Conservation (phyloP, 2,888 invertebrate genomes). For the Leptodirus hochenwartii region DNA sequence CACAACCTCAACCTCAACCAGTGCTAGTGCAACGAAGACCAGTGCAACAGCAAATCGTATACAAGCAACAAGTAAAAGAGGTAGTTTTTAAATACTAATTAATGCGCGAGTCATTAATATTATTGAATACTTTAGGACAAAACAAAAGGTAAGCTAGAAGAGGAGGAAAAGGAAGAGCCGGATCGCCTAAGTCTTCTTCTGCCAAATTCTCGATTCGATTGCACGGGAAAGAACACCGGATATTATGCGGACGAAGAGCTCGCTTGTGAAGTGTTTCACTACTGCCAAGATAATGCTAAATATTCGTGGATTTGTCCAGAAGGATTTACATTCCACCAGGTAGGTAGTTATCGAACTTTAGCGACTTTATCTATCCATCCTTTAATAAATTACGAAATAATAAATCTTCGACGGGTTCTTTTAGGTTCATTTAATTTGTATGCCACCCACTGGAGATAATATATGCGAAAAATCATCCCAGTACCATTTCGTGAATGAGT, state of each 20-base stretch:
- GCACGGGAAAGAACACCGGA: conserved; percentile 62
- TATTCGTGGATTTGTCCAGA: conserved; percentile 91
- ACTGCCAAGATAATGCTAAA: conserved; percentile 75
- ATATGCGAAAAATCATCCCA: conserved; percentile 78
- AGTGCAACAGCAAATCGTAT: conserved; percentile 11
- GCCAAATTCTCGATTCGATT: conserved; percentile 70
- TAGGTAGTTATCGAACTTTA: conserved; percentile 20
- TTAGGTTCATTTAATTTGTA: conserved; percentile 81
- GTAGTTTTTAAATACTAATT: neutral
- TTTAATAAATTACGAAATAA: neutral
- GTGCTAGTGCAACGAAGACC: conserved; percentile 10
- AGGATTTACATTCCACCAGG: conserved; percentile 76
- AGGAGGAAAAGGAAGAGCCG: conserved; percentile 68
- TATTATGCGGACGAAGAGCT: conserved; percentile 84
- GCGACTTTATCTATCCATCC: neutral
- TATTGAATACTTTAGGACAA: conserved; percentile 20
- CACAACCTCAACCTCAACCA: conserved; percentile 6
- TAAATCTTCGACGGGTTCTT: conserved; percentile 12
- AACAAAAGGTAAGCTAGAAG: conserved; percentile 28
- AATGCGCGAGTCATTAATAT: conserved; percentile 1
- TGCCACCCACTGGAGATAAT: conserved; percentile 79
- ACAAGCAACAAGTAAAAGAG: conserved; percentile 2
- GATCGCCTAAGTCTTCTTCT: conserved; percentile 63
- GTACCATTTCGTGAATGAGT: conserved; percentile 85
- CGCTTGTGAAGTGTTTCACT: conserved; percentile 83